Conservation (phyloP, 1,140 invertebrate genomes). For the Planococcus citri region DNA sequence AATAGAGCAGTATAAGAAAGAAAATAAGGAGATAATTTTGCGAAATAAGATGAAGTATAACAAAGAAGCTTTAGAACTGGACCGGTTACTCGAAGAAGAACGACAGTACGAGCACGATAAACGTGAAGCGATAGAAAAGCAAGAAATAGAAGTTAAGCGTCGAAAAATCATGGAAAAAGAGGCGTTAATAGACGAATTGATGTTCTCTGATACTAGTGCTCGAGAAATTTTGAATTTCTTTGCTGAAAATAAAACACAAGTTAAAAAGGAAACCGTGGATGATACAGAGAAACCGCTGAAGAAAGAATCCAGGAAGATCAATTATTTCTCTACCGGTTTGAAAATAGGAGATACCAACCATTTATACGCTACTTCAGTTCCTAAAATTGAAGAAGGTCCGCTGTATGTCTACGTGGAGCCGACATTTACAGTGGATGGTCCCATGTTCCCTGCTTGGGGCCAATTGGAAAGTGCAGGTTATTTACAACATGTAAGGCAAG, state of each 20-base stretch:
- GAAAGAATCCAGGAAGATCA: constrained; percentile 35
- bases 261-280: constrained; percentile 31
- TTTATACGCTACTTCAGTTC: constrained; percentile 41
- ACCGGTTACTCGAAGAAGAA: constrained; percentile 69
- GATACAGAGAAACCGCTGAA: constrained; percentile 31
- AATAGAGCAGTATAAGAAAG: constrained; percentile 88
- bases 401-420: constrained; percentile 54
- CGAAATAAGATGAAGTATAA: constrained; percentile 57
- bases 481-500: constrained; percentile 56
- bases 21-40: constrained; percentile 80
- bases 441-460: constrained; percentile 47
- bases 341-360: constrained; percentile 36
- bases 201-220: constrained; percentile 63
- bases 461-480: constrained; percentile 58
- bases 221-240: constrained; percentile 46
- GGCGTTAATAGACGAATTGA: constrained; percentile 83
- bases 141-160: constrained; percentile 64
- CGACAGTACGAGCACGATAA: constrained; percentile 33
- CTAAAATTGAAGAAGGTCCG: constrained; percentile 59
- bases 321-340: constrained; percentile 69
- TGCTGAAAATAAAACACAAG: constrained; percentile 16
- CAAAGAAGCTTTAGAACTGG: constrained; percentile 64
- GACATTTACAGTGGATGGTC: constrained; percentile 52
- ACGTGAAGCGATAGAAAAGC: constrained; percentile 31
- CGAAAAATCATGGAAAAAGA: constrained; percentile 76